Evolutionary conservation across 2,888 invertebrate species (phyloP).

Genomic region (Epinotia ramella): DNA sequence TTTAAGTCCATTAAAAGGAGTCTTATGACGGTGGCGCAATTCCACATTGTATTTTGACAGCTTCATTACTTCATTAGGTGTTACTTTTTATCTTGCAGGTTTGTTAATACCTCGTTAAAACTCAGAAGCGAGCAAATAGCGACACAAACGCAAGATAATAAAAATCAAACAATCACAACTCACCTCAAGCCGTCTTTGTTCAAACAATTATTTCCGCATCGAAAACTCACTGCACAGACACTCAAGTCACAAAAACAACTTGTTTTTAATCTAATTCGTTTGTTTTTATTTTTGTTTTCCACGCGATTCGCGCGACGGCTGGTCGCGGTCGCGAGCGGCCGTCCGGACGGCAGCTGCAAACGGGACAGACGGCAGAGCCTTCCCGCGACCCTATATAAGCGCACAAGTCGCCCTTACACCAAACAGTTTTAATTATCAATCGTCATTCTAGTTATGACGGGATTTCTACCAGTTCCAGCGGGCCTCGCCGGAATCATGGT

Average conservation of each 20-base stretch:
- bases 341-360: conserved; percentile 47
- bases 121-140: conserved; percentile 25
- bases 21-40: too few relatives aligned
- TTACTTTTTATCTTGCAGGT: conserved; percentile 5
- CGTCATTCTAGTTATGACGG: conserved; percentile 77
- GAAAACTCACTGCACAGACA: conserved; percentile 41
- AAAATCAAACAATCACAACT: conserved; percentile 38
- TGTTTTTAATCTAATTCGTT: conserved; percentile 6
- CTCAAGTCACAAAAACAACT: conserved; percentile 13
- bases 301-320: conserved; percentile 44
- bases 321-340: conserved; percentile 53
- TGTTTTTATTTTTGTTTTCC: conserved; percentile 7
- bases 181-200: conserved; percentile 30
- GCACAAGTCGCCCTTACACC: conserved; percentile 65
- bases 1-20: too few relatives aligned
- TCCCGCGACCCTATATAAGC: conserved; percentile 66
- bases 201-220: conserved; percentile 30
- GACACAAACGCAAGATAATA: conserved; percentile 34
- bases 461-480: conserved; percentile 74
- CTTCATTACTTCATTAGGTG: background rate
- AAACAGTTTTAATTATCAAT: conserved; percentile 74
- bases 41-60: too few relatives aligned
- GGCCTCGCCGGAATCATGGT: conserved; percentile 52
- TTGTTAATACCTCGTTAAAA: conserved; percentile 11
- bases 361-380: conserved; percentile 66